Percentiles rank a stretch among this genome's conserved stretches.
phyloP scores from a whole-genome alignment of 2,888 invertebrate species.

The Galeruca laticollis region DNA sequence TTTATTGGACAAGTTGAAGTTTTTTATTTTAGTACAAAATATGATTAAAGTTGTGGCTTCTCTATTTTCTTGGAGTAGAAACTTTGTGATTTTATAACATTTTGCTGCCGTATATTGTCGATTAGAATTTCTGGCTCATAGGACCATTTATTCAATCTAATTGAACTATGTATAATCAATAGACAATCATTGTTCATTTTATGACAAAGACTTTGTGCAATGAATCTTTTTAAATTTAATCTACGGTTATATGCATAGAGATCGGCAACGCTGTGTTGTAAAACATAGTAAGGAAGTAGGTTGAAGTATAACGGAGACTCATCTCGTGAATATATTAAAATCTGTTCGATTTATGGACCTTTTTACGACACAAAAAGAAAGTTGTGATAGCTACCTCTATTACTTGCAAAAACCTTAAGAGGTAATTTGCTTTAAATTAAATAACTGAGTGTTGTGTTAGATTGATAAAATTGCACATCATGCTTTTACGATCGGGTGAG shows the following conservation, averaged over 20 bases:
- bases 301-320: conserved; percentile 17
- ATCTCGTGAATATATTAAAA: conserved; percentile 15
- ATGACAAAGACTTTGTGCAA: too few species aligned
- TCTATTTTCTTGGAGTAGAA: too few species aligned
- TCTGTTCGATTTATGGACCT: not conserved
- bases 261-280: conserved; percentile 8
- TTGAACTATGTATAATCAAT: too few species aligned
- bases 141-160: too few species aligned
- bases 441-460: not conserved
- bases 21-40: too few species aligned
- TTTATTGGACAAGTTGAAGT: too few species aligned
- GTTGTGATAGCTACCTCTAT: not conserved
- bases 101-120: too few species aligned
- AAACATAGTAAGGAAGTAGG: conserved; percentile 11
- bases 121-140: too few species aligned
- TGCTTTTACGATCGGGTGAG: not conserved
- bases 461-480: not conserved
- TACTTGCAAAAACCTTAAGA: not conserved
- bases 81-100: too few species aligned
- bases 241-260: not conserved
- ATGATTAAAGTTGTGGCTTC: too few species aligned
- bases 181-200: too few species aligned
- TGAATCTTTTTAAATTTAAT: not conserved
- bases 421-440: conserved; percentile 2
- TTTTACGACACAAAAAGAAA: conserved; percentile 14